Conservation (phyloP, 1,140 invertebrate genomes). For the Trachymyrmex septentrionalis region DNA sequence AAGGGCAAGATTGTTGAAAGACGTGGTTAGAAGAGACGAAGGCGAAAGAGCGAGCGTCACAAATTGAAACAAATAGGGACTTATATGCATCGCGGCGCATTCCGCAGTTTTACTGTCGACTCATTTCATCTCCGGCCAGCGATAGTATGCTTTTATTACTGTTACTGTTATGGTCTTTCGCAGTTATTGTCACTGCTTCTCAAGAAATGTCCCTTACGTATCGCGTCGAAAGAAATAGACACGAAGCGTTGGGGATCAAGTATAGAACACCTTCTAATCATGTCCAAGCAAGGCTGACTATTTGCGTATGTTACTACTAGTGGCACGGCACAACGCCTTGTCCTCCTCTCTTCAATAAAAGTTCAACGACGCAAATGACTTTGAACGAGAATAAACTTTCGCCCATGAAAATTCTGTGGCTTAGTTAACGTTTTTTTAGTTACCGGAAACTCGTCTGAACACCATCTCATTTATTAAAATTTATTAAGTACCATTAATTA, state of each 20-base stretch:
- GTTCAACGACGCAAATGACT: conserved; percentile 13
- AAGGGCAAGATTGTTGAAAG: background rate
- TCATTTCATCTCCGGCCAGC: conserved; percentile 81
- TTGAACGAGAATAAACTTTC: conserved; percentile 11
- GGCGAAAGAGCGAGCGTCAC: conserved; percentile 59
- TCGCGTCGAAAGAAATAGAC: conserved; percentile 26
- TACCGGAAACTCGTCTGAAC: background rate
- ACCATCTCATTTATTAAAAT: background rate
- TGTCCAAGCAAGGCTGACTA: conserved; percentile 38
- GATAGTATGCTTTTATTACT: conserved; percentile 81
- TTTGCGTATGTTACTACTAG: conserved; percentile 40
- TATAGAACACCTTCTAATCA: background rate
- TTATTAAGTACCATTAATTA: background rate
- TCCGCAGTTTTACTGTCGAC: conserved; percentile 81
- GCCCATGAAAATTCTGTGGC: background rate
- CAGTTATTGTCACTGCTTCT: conserved; percentile 80
- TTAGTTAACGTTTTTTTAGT: background rate
- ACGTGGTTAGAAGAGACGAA: conserved; percentile 56
- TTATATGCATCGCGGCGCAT: conserved; percentile 82
- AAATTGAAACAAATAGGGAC: conserved; percentile 85
- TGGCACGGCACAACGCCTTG: too few species aligned
- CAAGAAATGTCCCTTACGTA: conserved; percentile 34
- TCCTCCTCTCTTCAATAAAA: conserved; percentile 26
- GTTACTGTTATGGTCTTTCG: conserved; percentile 80
- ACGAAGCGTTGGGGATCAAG: background rate